Evolutionary conservation across 1,140 invertebrate species (phyloP).

Genomic region (Atta texana): DNA sequence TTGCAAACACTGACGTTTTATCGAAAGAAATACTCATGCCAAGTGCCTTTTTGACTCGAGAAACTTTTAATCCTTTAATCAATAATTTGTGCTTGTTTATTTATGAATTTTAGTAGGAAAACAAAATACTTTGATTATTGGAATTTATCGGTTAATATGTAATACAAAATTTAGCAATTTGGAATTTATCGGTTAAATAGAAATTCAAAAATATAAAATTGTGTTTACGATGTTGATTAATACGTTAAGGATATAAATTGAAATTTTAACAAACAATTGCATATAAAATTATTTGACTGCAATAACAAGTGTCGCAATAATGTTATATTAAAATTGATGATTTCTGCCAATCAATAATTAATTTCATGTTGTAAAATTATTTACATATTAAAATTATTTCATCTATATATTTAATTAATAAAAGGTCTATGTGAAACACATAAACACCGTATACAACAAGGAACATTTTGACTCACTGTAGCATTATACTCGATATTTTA

Average conservation of each 20-base stretch:
- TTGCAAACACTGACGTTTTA: not conserved
- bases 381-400: too few species aligned
- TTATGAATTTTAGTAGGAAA: not conserved
- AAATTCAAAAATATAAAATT: slow-evolving; percentile 2
- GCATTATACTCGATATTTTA: slow-evolving; percentile 37
- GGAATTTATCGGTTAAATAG: not conserved
- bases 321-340: not conserved
- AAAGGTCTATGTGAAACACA: not conserved
- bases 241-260: not conserved
- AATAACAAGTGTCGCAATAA: not conserved
- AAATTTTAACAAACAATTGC: not conserved
- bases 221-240: not conserved
- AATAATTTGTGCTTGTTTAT: slow-evolving; percentile 7
- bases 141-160: slow-evolving; percentile 5
- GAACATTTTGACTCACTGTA: not conserved
- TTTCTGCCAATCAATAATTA: slow-evolving; percentile 1
- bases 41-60: not conserved
- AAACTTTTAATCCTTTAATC: slow-evolving; percentile 1
- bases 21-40: not conserved
- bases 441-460: not conserved
- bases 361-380: not conserved
- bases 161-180: not conserved
- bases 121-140: too few species aligned
- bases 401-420: not conserved
- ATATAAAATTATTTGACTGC: not conserved